A percentile compares a stretch with the other conserved stretches of the same genome.
These are phyloP conservation scores for Rhinatrema bivittatum DNA, from an alignment of 2,797 vertebrate genomes.

Conservation along the genomic window DNA sequence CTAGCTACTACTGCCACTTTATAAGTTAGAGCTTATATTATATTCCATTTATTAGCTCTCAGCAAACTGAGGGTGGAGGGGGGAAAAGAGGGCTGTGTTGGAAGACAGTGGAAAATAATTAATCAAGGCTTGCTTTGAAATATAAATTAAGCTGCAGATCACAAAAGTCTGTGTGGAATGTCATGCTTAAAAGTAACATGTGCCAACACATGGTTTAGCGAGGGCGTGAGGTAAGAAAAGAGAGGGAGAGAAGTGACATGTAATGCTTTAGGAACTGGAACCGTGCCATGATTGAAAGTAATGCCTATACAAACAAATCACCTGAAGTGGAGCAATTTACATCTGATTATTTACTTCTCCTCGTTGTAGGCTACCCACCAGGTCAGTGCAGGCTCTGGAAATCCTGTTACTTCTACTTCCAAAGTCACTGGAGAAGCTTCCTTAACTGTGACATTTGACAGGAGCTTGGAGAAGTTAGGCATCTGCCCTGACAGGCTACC, in stretches of 20 bases:
- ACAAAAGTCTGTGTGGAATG: constrained; percentile 3
- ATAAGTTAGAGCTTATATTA: too few relatives aligned
- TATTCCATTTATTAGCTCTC: too few relatives aligned
- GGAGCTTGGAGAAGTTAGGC: constrained; percentile 75
- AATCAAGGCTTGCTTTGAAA: too few relatives aligned
- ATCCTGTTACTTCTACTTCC: constrained; percentile 88
- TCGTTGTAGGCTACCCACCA: constrained; percentile 94
- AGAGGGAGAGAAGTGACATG: too few relatives aligned
- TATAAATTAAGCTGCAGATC: too few relatives aligned
- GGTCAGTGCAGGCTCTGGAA: constrained; percentile 81
- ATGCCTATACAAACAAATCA: constrained; percentile 11
- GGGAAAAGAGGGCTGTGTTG: too few relatives aligned
- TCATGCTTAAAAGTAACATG: neutral
- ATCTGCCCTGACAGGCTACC: constrained; percentile 62
- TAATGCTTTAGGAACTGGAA: too few relatives aligned
- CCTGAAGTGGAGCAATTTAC: constrained; percentile 13
- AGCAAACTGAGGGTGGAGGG: too few relatives aligned
- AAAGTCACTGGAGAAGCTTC: constrained; percentile 88
- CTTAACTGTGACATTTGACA: constrained; percentile 75
- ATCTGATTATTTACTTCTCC: constrained; percentile 40
- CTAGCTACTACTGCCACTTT: too few relatives aligned
- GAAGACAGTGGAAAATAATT: too few relatives aligned
- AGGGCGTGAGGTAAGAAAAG: too few relatives aligned
- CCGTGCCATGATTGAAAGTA: too few relatives aligned
- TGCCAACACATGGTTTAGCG: neutral